A percentile compares a stretch with the other conserved stretches of the same genome.
These are phyloP conservation scores for Ennomos erosarius DNA, from an alignment of 2,888 invertebrate species.

Conservation along the genomic window DNA sequence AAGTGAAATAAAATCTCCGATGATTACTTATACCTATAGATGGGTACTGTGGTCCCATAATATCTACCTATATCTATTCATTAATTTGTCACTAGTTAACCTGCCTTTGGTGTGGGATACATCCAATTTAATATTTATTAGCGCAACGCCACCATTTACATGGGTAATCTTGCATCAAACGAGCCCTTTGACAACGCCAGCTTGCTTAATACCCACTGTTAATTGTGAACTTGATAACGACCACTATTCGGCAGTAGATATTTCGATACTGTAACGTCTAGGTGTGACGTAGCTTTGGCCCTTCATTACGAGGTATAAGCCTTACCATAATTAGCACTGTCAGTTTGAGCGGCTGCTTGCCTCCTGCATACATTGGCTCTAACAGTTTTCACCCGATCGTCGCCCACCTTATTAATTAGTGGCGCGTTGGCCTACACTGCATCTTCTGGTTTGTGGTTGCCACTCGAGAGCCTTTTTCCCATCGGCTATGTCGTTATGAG, in stretches of 20 bases:
- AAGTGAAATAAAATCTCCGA: too few species aligned
- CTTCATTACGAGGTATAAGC: not conserved
- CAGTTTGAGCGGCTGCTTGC: too few species aligned
- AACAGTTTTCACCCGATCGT: too few species aligned
- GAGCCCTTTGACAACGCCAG: conserved; percentile 24
- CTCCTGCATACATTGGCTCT: too few species aligned
- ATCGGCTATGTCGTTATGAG: too few species aligned
- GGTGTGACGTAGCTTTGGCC: conserved; percentile 2
- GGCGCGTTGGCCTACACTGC: too few species aligned
- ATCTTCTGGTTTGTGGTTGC: too few species aligned
- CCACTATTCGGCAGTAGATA: conserved; percentile 9
- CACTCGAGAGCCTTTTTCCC: too few species aligned
- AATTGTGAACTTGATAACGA: conserved; percentile 16
- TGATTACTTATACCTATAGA: too few species aligned
- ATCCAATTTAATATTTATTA: conserved; percentile 35
- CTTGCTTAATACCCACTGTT: conserved; percentile 16
- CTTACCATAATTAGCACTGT: too few species aligned
- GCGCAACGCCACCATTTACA: conserved; percentile 15
- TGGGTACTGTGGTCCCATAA: too few species aligned
- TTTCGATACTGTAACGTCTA: conserved; percentile 7
- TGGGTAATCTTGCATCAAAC: conserved; percentile 26
- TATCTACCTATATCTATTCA: conserved; percentile 10
- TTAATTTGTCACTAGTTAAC: conserved; percentile 36
- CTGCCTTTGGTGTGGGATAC: conserved; percentile 39
- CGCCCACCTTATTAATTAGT: too few species aligned